Percentiles rank a stretch among this genome's conserved stretches.
Evolutionary conservation across 2,888 invertebrate genomes (phyloP).

Genomic region (Tanypteryx hageni): DNA sequence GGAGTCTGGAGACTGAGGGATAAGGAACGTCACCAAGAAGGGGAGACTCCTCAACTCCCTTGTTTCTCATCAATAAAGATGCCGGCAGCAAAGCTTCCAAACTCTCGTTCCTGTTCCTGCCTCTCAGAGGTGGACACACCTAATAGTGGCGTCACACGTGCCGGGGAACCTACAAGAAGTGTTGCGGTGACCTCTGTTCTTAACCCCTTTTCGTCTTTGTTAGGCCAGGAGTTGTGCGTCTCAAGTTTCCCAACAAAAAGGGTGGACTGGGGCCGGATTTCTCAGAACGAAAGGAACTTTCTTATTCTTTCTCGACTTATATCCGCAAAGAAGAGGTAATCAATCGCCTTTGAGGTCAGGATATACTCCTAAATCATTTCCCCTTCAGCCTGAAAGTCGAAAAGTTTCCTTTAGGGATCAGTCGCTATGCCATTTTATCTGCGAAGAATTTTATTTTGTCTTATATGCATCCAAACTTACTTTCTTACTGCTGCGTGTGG

Average conservation of each 20-base stretch:
- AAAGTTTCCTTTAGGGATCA: too few relatives aligned
- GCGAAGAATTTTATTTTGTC: too few relatives aligned
- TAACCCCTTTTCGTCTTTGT: background rate
- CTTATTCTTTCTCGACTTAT: background rate
- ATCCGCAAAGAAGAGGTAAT: too few relatives aligned
- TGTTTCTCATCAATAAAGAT: constrained; percentile 7
- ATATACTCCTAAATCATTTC: too few relatives aligned
- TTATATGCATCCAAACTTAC: too few relatives aligned
- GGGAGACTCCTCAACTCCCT: background rate
- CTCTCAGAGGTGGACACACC: background rate
- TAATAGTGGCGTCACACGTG: background rate
- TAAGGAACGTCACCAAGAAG: background rate
- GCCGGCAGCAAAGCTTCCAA: background rate
- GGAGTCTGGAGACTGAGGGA: background rate
- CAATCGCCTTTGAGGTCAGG: too few relatives aligned
- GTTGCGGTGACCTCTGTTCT: too few relatives aligned
- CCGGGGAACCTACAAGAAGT: background rate
- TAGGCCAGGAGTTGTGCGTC: background rate
- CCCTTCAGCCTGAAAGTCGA: too few relatives aligned
- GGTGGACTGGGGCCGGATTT: background rate
- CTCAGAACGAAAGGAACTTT: background rate
- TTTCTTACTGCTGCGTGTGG: too few relatives aligned
- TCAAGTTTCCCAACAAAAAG: background rate
- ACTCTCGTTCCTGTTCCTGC: background rate
- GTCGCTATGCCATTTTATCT: too few relatives aligned